phyloP scores from a whole-genome alignment of 2,888 invertebrate genomes.

The Lithosia quadra region DNA sequence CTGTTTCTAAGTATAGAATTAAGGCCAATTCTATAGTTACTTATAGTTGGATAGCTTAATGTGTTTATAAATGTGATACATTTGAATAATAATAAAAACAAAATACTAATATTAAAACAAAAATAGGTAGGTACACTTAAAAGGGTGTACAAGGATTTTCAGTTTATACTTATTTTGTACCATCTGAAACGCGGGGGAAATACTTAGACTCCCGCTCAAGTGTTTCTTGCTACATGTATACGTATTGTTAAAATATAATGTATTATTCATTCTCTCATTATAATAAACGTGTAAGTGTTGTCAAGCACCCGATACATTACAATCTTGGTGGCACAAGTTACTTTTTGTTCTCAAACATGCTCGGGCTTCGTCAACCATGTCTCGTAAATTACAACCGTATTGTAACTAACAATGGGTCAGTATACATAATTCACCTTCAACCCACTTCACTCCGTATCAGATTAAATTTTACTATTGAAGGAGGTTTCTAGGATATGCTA shows the following conservation, averaged over 20 bases:
- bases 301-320: no score
- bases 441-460: background rate
- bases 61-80: background rate
- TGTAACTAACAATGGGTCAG: background rate
- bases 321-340: no score
- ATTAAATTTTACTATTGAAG: background rate
- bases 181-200: background rate
- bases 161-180: background rate
- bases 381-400: background rate
- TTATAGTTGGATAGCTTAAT: background rate
- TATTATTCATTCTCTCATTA: background rate
- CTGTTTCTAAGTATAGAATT: slow-evolving; percentile 2
- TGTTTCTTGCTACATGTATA: background rate
- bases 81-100: background rate
- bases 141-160: background rate
- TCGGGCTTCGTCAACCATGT: background rate
- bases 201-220: background rate
- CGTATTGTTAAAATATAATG: background rate
- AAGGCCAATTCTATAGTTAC: background rate
- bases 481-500: background rate
- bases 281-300: no score
- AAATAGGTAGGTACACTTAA: background rate
- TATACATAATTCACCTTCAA: background rate
- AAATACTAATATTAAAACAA: background rate
- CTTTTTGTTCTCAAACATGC: background rate